Base-by-base conservation (phyloP, 2,888 invertebrate species). In the Lordiphosa andalusiaca region DNA sequence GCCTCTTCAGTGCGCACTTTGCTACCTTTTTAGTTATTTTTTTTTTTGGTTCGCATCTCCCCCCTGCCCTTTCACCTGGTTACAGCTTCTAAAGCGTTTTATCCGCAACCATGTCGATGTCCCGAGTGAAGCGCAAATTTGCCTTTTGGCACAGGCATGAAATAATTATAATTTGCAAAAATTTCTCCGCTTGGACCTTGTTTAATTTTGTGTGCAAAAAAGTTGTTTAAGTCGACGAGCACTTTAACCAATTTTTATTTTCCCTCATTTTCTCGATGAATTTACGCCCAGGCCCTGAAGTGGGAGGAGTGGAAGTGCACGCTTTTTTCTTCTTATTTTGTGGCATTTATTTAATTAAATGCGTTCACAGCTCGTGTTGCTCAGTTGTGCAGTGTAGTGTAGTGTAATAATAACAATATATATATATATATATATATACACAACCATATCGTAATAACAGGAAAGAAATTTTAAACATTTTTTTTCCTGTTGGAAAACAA, bases 281-380 rank as follows among this genome's bases (percentile, higher is more conserved):
- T 50, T 66, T 54, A 36, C 47, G 33, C 38, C 21, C 13, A 19
- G 7, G n/a, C 23, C 42, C 55, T 42, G 9, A 4, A 10, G 30
- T 4, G 30, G 30, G 30, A 10, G 30, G 30, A 10, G 30, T 4
- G 30, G 4, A 9, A 10, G 30, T 9, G 30, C 9, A 7, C 7
- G 30, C 10, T 19, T 21, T 23, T 10, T 6, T 35, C 23, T 53
- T 49, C 48, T 44, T 59, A 48, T 57, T 62, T 67, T 67, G 68
- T 68, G 78, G 78, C 72, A 64, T 74, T 78, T 78, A 74, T 78
- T 74, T 78, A 78, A 74, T 78, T 78, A 78, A 72, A 77, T 71
- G 61, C 37, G 36, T 60, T 41, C 37, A 30, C 48, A 57, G 39
- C 39, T 33, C 55, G 35, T 6, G 25, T 10, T 47, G 54, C 35